These are phyloP conservation scores for Vanessa atalanta DNA, from an alignment of 1,140 invertebrate species.

Conservation along the genomic window DNA sequence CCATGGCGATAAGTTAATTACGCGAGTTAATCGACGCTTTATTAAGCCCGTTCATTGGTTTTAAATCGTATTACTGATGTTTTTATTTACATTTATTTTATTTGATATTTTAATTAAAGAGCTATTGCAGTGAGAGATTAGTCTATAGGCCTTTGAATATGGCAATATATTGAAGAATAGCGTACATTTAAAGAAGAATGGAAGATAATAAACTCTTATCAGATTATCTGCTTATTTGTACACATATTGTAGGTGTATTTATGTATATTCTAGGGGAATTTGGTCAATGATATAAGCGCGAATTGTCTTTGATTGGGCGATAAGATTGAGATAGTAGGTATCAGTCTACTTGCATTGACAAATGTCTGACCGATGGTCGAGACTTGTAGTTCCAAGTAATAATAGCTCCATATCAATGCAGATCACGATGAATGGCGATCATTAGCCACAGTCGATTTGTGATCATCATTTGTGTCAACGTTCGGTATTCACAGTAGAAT, in stretches of 20 bases:
- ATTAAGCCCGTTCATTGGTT: constrained; percentile 40
- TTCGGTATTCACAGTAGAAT: constrained; percentile 47
- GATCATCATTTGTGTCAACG: constrained; percentile 61
- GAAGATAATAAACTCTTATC: background rate
- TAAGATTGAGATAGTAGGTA: constrained; percentile 47
- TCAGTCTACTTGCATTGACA: constrained; percentile 50
- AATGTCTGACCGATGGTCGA: constrained; percentile 51
- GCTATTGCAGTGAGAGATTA: background rate
- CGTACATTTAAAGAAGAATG: background rate
- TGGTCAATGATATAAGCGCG: constrained; percentile 14
- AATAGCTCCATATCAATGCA: constrained; percentile 66
- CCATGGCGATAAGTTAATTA: constrained; percentile 64
- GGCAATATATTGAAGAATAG: background rate
- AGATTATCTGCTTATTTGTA: background rate
- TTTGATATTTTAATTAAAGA: background rate
- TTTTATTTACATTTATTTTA: constrained; percentile 16
- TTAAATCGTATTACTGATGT: constrained; percentile 30
- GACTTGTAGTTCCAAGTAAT: constrained; percentile 59
- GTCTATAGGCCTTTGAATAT: background rate
- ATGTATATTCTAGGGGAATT: background rate
- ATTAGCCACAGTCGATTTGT: constrained; percentile 56
- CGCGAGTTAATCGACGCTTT: constrained; percentile 52
- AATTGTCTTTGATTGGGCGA: constrained; percentile 48
- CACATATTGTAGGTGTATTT: background rate
- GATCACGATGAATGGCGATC: constrained; percentile 72